Conservation (phyloP, 2,888 invertebrate species). For the Tetropium fuscum region DNA sequence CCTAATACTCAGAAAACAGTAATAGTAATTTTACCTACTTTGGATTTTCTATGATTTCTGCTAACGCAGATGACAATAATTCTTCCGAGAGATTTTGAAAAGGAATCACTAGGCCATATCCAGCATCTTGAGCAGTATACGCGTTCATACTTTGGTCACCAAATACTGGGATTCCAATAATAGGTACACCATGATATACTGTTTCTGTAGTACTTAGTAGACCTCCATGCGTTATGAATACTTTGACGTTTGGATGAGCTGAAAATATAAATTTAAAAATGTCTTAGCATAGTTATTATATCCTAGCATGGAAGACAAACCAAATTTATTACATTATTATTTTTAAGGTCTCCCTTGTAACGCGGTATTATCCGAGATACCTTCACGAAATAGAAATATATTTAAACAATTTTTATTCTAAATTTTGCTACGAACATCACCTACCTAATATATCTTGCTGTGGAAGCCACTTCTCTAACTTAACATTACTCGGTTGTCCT, state of each 20-base stretch:
- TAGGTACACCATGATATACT: constrained; percentile 45
- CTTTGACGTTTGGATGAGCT: constrained; percentile 42
- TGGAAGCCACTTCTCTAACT: constrained; percentile 56
- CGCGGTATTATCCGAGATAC: background rate
- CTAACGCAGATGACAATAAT: background rate
- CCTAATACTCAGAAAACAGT: no score
- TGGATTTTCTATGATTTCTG: constrained; percentile 14
- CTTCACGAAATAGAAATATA: background rate
- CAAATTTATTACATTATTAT: no score
- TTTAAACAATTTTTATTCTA: background rate
- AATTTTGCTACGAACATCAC: background rate
- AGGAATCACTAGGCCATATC: constrained; percentile 5
- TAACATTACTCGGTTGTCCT: constrained; percentile 61
- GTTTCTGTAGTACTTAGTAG: constrained; percentile 49
- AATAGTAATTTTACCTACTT: no score
- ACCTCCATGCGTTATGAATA: constrained; percentile 50
- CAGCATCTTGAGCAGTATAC: constrained; percentile 8
- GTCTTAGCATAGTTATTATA: no score
- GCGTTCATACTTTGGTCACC: constrained; percentile 48
- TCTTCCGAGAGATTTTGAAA: constrained; percentile 9
- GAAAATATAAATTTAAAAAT: background rate
- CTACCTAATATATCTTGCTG: constrained; percentile 65
- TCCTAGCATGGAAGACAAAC: no score
- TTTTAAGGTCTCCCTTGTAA: no score
- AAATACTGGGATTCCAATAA: constrained; percentile 48